These are phyloP conservation scores for Cossypha heuglini DNA, from an alignment of 2,797 vertebrate species.

Conservation along the genomic window DNA sequence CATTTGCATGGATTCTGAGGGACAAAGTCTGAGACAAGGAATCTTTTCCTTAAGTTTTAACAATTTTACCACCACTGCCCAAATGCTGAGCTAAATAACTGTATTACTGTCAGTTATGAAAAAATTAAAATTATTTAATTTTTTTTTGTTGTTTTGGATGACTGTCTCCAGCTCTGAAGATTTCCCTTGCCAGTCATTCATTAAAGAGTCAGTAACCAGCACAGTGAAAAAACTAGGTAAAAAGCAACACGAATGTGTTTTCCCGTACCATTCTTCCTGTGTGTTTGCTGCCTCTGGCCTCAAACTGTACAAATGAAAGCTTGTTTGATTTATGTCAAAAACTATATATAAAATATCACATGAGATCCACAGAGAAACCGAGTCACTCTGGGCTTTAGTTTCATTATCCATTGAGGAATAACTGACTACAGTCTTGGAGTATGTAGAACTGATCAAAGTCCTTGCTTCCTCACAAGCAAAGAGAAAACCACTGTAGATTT, in stretches of 20 bases:
- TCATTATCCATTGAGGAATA: slow-evolving; percentile 56
- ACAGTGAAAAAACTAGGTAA: slow-evolving; percentile 30
- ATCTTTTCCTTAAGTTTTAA: background rate
- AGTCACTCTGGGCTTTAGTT: slow-evolving; percentile 57
- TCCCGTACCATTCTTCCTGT: background rate
- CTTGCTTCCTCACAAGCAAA: slow-evolving; percentile 43
- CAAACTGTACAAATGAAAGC: slow-evolving; percentile 58
- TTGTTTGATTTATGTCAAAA: slow-evolving; percentile 65
- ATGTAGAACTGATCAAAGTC: slow-evolving; percentile 43
- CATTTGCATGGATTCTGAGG: background rate
- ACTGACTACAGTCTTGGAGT: slow-evolving; percentile 61
- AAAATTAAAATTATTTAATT: background rate
- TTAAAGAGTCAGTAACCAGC: slow-evolving; percentile 7
- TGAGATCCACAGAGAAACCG: slow-evolving; percentile 38
- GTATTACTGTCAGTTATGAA: background rate
- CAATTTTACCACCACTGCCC: background rate
- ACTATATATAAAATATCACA: slow-evolving; percentile 67
- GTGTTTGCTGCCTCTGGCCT: slow-evolving; percentile 44
- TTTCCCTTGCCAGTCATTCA: slow-evolving; percentile 38
- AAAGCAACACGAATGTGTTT: background rate
- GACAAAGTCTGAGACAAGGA: background rate
- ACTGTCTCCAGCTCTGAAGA: slow-evolving; percentile 22
- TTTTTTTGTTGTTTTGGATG: slow-evolving; percentile 1
- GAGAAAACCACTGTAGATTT: slow-evolving; percentile 63
- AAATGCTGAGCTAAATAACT: background rate